A percentile compares a stretch with the other conserved stretches of the same genome.
These are phyloP conservation scores for Budorcas taxicolor DNA, from an alignment of 2,113 vertebrate species.

Conservation along the genomic window DNA sequence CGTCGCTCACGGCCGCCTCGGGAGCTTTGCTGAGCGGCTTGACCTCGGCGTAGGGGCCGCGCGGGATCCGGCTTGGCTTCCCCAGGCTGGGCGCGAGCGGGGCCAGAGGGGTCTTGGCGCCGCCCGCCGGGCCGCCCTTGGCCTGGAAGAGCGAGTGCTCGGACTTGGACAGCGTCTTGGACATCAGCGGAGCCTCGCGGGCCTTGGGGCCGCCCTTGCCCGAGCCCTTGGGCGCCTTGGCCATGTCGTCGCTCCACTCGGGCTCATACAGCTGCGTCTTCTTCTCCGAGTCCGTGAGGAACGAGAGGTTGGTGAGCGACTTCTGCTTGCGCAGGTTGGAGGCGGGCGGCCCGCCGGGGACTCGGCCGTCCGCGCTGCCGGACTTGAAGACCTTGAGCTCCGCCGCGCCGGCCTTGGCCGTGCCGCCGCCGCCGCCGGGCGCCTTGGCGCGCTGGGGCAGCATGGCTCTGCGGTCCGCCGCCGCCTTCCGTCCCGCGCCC, in stretches of 20 bases:
- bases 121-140: conserved; percentile 72
- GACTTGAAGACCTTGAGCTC: conserved; percentile 92
- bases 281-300: conserved; percentile 94
- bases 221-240: conserved; percentile 79
- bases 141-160: conserved; percentile 94
- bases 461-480: conserved; percentile 79
- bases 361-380: conserved; percentile 79
- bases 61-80: conserved; percentile 92
- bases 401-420: conserved; percentile 77
- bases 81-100: conserved; percentile 80
- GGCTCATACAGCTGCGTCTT: conserved; percentile 93
- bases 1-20: conserved; percentile 78
- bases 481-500: conserved; percentile 76
- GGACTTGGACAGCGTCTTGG: conserved; percentile 90
- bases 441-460: conserved; percentile 85
- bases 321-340: conserved; percentile 91
- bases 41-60: conserved; percentile 94
- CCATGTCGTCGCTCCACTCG: conserved; percentile 89
- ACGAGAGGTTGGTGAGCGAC: conserved; percentile 91
- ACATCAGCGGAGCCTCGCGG: conserved; percentile 81
- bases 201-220: conserved; percentile 74
- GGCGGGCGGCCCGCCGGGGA: conserved; percentile 72
- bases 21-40: conserved; percentile 93
- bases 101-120: conserved; percentile 78
- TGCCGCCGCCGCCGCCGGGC: conserved; percentile 58